Conservation (phyloP, 2,113 vertebrate species). For the Sciurus niger region DNA sequence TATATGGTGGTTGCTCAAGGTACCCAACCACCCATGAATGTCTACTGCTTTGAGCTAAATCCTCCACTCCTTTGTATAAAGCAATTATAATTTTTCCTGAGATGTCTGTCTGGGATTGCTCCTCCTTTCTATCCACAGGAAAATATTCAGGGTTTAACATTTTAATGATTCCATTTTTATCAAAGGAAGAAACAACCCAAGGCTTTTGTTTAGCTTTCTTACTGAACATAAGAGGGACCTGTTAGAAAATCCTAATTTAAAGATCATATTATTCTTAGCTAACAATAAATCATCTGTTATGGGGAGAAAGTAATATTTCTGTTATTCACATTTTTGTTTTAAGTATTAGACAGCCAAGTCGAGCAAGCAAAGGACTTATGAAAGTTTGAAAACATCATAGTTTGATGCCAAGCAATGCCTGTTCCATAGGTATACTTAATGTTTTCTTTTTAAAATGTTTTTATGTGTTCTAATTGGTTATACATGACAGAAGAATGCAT, state of each 20-base stretch:
- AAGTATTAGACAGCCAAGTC: background rate
- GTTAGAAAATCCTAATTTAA: background rate
- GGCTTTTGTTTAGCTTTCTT: background rate
- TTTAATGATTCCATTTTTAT: background rate
- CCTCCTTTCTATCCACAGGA: background rate
- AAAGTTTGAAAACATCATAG: background rate
- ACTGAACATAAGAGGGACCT: background rate
- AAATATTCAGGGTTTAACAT: background rate
- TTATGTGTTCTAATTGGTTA: too few relatives aligned
- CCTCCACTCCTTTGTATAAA: background rate
- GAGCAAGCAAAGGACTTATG: background rate
- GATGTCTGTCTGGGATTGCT: background rate
- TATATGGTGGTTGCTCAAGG: background rate
- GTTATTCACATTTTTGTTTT: background rate
- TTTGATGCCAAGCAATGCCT: background rate
- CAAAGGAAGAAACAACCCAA: background rate
- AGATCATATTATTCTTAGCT: background rate
- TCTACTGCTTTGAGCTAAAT: background rate
- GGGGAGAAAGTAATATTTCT: background rate
- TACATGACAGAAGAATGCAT: too few relatives aligned
- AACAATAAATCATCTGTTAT: background rate
- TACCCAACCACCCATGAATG: rapidly evolving
- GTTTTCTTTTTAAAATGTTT: too few relatives aligned
- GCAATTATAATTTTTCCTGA: background rate
- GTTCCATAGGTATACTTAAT: background rate